Conservation (phyloP, 2,113 vertebrate genomes). For the Pteruthius melanotis region DNA sequence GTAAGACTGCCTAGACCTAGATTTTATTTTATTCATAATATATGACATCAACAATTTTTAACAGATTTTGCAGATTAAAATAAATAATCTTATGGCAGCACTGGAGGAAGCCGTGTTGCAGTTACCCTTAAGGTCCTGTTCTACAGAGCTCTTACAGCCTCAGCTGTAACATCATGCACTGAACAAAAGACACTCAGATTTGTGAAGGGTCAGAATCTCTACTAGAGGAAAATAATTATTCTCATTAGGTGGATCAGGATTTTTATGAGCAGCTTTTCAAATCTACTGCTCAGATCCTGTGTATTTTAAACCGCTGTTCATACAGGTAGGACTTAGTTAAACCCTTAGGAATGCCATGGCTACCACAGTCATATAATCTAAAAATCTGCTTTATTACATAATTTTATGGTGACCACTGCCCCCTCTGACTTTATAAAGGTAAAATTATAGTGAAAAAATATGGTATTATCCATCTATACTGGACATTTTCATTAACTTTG, state of each 20-base stretch:
- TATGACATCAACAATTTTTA: neutral
- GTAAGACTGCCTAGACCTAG: neutral
- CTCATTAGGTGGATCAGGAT: neutral
- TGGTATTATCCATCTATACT: neutral
- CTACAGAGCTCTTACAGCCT: neutral
- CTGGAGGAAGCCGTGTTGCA: neutral
- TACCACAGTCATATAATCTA: neutral
- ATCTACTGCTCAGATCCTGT: neutral
- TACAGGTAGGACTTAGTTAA: neutral
- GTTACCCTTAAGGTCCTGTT: neutral
- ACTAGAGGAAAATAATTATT: neutral
- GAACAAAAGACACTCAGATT: neutral
- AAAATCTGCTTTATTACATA: neutral
- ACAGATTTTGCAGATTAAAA: slow-evolving; percentile 24
- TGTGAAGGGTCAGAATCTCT: neutral
- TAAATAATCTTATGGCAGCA: neutral
- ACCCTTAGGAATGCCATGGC: neutral
- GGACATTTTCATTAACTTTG: neutral
- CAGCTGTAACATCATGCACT: neutral
- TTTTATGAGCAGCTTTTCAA: neutral
- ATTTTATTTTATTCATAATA: slow-evolving; percentile 55
- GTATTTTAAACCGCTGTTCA: neutral
- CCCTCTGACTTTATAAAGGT: neutral
- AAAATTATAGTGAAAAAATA: neutral
- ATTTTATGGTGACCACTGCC: neutral